These are phyloP conservation scores for Enteromius afrohamiltoni DNA, from an alignment of 2,797 vertebrate species.

Conservation along the genomic window DNA sequence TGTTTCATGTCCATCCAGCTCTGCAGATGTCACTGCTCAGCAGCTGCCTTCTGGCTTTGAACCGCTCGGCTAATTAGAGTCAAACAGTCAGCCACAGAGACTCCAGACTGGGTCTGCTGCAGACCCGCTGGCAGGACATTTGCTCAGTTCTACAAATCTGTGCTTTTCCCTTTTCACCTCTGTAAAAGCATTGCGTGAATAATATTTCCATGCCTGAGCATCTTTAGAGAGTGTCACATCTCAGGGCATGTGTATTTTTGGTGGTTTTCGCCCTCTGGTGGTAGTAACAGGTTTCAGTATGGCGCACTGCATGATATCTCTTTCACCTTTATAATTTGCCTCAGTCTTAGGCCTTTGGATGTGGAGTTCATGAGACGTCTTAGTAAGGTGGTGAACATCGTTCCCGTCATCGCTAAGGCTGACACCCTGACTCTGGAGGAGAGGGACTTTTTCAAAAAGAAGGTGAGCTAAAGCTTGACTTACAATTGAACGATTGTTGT, in stretches of 20 bases:
- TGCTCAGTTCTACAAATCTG: neutral
- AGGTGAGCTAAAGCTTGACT: slow-evolving; percentile 73
- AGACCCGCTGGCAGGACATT: slow-evolving; percentile 7
- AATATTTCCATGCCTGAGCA: neutral
- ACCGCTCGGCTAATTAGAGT: slow-evolving; percentile 36
- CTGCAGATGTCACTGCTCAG: slow-evolving; percentile 69
- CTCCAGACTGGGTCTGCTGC: slow-evolving; percentile 22
- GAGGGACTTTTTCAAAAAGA: slow-evolving; percentile 94
- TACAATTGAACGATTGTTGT: neutral
- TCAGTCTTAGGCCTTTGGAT: slow-evolving; percentile 91
- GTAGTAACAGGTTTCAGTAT: neutral
- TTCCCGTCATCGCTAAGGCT: slow-evolving; percentile 95
- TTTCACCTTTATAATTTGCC: neutral
- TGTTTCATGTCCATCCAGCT: slow-evolving; percentile 66
- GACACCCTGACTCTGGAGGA: slow-evolving; percentile 97
- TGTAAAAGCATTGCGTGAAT: neutral
- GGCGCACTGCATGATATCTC: neutral
- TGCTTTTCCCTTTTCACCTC: neutral
- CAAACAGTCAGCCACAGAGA: neutral
- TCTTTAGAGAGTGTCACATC: neutral
- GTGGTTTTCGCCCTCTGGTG: slow-evolving; percentile 30
- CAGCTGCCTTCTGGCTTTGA: slow-evolving; percentile 70
- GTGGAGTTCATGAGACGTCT: slow-evolving; percentile 98
- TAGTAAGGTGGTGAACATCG: slow-evolving; percentile 98
- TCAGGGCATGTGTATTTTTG: neutral